Evolutionary conservation across 2,797 vertebrate genomes (phyloP), one percentile per base, ranked within the genome.

Genomic region (Pipistrellus pipistrellus): DNA sequence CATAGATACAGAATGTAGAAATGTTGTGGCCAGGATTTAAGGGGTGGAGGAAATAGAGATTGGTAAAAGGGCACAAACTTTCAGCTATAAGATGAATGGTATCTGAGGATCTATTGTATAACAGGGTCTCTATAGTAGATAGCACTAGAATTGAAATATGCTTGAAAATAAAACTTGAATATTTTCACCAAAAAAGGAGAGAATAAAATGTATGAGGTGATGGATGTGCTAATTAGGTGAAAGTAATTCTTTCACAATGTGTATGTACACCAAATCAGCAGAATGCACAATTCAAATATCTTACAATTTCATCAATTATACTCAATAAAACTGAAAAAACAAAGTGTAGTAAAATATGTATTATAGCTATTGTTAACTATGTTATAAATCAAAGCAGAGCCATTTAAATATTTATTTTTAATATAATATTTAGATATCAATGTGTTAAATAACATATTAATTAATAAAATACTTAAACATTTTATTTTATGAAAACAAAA

Each of bases 351-450:
- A 95, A 87, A 87, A 90, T 80, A 21, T 80, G 20, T 12, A 4
- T 53, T 57, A 18, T 27, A 87, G 41, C n/a, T 68, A 53, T 41
- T 83, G 8, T 64, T 38, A 64, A 85, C 14, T 85, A 4, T 51
- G 68, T 88, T 90, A 76, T 7, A 91, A 75, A 72, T 64, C 69
- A 92, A 94, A 90, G 38, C 64, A 80, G 13, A 77, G 3, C 51
- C 27, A 80, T 32, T 25, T 32, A 85, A 72, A 57, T 51, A 88
- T 38, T 76, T 68, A 21, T 66, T 69, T 72, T 57, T 66, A n/a
- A 88, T 14, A 35, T 89, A 89, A 32, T 57, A n/a, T 59, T 17
- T 44, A 66, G 30, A 51, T 53, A 88, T 32, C 12, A 68, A 35
- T 48, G 72, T 73, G 18, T 93, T 35, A 81, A 81, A 25, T 30